phyloP scores from a whole-genome alignment of 1,140 invertebrate genomes.

The Drosophila pallidifrons region DNA sequence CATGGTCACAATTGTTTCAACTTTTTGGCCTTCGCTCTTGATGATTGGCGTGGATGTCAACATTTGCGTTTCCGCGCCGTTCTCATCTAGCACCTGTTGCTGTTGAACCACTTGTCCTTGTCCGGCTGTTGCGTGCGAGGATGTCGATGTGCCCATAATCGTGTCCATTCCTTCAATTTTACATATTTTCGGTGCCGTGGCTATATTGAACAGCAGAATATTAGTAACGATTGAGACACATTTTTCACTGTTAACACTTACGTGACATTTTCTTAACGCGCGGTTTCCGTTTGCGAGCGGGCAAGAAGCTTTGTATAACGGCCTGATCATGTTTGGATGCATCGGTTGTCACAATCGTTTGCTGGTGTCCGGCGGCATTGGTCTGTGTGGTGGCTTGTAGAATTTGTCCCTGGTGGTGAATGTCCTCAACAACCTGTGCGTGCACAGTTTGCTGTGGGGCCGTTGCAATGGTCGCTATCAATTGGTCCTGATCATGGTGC shows the following conservation, averaged over 20 bases:
- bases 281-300: slow-evolving; percentile 85
- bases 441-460: slow-evolving; percentile 84
- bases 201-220: slow-evolving; percentile 30
- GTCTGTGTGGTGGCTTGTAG: slow-evolving; percentile 79
- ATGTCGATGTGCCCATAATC: slow-evolving; percentile 77
- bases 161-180: slow-evolving; percentile 84
- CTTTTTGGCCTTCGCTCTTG: slow-evolving; percentile 79
- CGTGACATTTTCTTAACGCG: slow-evolving; percentile 82
- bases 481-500: slow-evolving; percentile 84
- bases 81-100: slow-evolving; percentile 74
- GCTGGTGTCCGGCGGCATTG: slow-evolving; percentile 75
- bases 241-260: slow-evolving; percentile 49
- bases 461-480: slow-evolving; percentile 80
- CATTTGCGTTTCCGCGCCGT: slow-evolving; percentile 71
- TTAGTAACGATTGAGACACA: neutral
- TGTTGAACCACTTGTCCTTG: slow-evolving; percentile 58
- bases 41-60: slow-evolving; percentile 75
- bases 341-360: slow-evolving; percentile 78
- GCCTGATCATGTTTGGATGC: slow-evolving; percentile 83
- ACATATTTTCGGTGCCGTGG: slow-evolving; percentile 78
- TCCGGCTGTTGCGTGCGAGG: slow-evolving; percentile 60
- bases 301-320: slow-evolving; percentile 85
- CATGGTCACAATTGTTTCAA: slow-evolving; percentile 82
- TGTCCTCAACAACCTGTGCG: slow-evolving; percentile 84
- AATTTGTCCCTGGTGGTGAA: slow-evolving; percentile 81